Evolutionary conservation across 2,888 invertebrate genomes (phyloP).

Genomic region (Plagiodera versicolora): DNA sequence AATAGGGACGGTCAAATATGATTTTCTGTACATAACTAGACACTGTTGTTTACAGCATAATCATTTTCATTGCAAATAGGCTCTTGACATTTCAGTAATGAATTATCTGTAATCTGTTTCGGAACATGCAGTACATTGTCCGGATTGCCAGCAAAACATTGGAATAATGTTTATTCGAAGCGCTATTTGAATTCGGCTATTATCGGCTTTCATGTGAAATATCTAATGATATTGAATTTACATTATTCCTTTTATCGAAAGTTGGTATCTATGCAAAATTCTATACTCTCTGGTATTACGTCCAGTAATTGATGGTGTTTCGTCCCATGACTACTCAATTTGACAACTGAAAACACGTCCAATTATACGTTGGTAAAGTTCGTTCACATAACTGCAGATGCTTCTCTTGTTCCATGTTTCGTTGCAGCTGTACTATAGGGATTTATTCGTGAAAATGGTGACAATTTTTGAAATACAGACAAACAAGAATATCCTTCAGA

Average conservation of each 20-base stretch:
- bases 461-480: background rate
- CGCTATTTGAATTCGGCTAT: background rate
- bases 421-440: background rate
- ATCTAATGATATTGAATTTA: background rate
- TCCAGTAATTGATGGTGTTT: background rate
- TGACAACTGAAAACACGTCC: too few relatives aligned
- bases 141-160: constrained; percentile 17
- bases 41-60: constrained; percentile 15
- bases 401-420: too few relatives aligned
- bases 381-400: too few relatives aligned
- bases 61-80: constrained; percentile 14
- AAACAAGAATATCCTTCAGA: background rate
- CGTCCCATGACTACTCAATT: too few relatives aligned
- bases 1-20: background rate
- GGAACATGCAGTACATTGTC: constrained; percentile 20
- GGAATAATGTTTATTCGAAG: background rate
- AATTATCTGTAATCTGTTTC: constrained; percentile 21
- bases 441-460: background rate
- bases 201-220: background rate
- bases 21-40: background rate
- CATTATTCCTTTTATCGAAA: background rate
- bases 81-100: constrained; percentile 12
- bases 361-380: too few relatives aligned
- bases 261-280: background rate
- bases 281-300: background rate